Base-by-base conservation (phyloP, 2,113 vertebrate species). In the Misgurnus mizolepis region DNA sequence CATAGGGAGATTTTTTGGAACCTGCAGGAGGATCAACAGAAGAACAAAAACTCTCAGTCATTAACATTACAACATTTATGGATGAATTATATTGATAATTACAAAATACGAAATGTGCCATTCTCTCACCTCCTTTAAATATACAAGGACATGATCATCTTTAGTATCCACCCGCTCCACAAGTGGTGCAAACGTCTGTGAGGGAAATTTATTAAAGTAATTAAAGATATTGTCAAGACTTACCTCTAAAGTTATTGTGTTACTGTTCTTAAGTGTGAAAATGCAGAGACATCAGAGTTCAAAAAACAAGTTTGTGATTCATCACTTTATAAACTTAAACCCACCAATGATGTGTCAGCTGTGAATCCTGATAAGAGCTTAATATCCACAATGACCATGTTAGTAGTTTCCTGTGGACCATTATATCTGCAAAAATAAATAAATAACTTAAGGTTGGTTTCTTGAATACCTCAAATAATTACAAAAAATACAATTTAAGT, bases 321-420 rank as follows among this genome's bases (percentile, higher is more conserved):
- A 34, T 34, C 27, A 34, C 27, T 12, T 45, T 4, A 6, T 22
- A 27, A 85, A 83, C 72, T 1, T 49, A 39, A 22, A 76, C 5
- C 80, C 83, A 71, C 78, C 67, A 7, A 5, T 22, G 34, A 53
- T 40, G 81, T 53, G 39, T 89, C 85, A 6, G 85, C 83, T 15
- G 85, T 67, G 62, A 91, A 90, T 18, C 92, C 92, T 68, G 92
- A 91, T 6, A 93, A 87, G 55, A 91, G 39, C 76, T 87, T 86
- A 34, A 92, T 82, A 40, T 90, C 87, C 74, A 91, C 85, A 47
- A 93, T 91, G 79, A 90, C 72, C 92, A 93, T 93, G 81, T 93
- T 92, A 34, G 83, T 15, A 9, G 4, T 80, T 72, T 49, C 58
- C 14, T 64, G 64, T 40, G 45, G 5, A 22, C 82, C 82, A 72